phyloP scores from a whole-genome alignment of 2,888 invertebrate genomes.

The Aricia artaxerxes region DNA sequence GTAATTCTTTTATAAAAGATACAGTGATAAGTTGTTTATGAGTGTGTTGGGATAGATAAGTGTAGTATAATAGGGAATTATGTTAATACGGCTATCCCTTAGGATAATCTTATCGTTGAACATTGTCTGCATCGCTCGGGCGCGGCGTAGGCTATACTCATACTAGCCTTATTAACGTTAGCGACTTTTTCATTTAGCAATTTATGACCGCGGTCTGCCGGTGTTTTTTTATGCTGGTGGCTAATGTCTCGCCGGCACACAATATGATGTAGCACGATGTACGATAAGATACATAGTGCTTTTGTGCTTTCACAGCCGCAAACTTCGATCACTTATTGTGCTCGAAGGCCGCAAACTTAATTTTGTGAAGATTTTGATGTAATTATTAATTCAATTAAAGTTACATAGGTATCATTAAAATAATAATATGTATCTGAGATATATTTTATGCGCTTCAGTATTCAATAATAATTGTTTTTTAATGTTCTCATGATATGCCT shows the following conservation, averaged over 20 bases:
- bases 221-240: not conserved
- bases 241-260: too few relatives aligned
- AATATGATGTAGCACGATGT: too few relatives aligned
- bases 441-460: not conserved
- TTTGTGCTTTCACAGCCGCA: not conserved
- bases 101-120: conserved; percentile 55
- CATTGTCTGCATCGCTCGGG: conserved; percentile 62
- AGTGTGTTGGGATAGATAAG: conserved; percentile 39
- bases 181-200: conserved; percentile 5
- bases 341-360: too few relatives aligned
- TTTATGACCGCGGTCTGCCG: not conserved
- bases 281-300: not conserved
- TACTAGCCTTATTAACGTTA: conserved; percentile 24
- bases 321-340: too few relatives aligned
- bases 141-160: conserved; percentile 15
- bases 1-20: not conserved
- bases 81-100: conserved; percentile 53
- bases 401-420: too few relatives aligned
- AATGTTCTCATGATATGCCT: not conserved
- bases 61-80: conserved; percentile 45
- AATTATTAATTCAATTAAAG: too few relatives aligned
- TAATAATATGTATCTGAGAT: too few relatives aligned
- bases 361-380: too few relatives aligned
- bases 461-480: too few relatives aligned
- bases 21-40: conserved; percentile 23